phyloP scores from a whole-genome alignment of 2,797 vertebrate genomes.

The Lerista edwardsae region DNA sequence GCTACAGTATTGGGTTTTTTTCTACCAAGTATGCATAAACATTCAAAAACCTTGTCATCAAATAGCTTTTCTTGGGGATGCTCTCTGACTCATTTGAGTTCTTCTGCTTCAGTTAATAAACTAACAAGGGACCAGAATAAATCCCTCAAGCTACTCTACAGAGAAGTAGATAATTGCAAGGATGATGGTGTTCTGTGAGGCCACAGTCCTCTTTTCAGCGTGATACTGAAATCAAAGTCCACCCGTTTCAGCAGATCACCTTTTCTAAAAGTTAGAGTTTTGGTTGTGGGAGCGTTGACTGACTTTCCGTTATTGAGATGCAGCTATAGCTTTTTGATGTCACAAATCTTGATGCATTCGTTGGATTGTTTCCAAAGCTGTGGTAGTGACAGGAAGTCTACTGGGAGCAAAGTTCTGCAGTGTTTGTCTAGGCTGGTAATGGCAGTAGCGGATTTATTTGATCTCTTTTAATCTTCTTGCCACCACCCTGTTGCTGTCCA shows the following conservation, averaged over 20 bases:
- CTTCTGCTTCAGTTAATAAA: background rate
- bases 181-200: background rate
- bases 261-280: background rate
- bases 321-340: background rate
- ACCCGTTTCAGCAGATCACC: background rate
- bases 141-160: background rate
- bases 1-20: no score
- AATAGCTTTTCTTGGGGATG: background rate
- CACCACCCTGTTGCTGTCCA: no score
- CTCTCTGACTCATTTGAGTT: background rate
- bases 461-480: no score
- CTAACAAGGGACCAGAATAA: background rate
- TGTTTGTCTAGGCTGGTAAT: no score
- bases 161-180: background rate
- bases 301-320: background rate
- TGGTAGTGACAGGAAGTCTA: no score
- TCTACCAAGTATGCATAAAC: no score
- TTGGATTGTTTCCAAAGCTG: background rate
- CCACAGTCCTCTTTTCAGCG: background rate
- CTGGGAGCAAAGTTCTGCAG: no score
- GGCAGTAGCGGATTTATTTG: no score
- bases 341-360: background rate
- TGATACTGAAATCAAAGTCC: background rate
- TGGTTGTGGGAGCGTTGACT: background rate
- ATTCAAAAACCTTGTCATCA: background rate